phyloP scores from a whole-genome alignment of 2,113 vertebrate species.

The Carlito syrichta region DNA sequence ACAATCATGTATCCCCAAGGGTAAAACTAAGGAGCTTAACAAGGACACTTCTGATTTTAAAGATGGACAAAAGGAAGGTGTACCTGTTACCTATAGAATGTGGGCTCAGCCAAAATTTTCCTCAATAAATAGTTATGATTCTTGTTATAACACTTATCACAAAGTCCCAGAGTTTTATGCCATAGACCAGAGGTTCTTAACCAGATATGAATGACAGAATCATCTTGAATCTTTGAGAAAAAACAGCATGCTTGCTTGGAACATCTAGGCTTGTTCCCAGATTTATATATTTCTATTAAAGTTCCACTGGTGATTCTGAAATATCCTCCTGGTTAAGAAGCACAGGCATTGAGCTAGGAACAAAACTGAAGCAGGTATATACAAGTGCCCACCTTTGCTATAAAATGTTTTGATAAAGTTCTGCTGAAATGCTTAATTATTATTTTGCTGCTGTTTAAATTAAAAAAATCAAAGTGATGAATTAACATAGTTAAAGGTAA shows the following conservation, averaged over 20 bases:
- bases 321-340: neutral
- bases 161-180: neutral
- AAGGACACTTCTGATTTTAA: neutral
- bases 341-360: neutral
- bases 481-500: neutral
- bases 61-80: neutral
- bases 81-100: neutral
- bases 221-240: neutral
- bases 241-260: neutral
- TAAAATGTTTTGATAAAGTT: neutral
- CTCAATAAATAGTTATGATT: neutral
- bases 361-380: neutral
- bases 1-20: neutral
- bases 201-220: neutral
- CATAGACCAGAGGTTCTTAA: neutral
- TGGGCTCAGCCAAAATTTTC: neutral
- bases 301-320: neutral
- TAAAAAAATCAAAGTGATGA: neutral
- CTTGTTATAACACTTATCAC: neutral
- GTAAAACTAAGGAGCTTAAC: neutral
- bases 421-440: neutral
- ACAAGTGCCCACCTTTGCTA: neutral
- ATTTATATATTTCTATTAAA: neutral
- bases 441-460: neutral
- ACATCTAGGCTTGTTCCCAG: neutral